Evolutionary conservation across 2,888 invertebrate species (phyloP).

Genomic region (Apotomis turbidana): DNA sequence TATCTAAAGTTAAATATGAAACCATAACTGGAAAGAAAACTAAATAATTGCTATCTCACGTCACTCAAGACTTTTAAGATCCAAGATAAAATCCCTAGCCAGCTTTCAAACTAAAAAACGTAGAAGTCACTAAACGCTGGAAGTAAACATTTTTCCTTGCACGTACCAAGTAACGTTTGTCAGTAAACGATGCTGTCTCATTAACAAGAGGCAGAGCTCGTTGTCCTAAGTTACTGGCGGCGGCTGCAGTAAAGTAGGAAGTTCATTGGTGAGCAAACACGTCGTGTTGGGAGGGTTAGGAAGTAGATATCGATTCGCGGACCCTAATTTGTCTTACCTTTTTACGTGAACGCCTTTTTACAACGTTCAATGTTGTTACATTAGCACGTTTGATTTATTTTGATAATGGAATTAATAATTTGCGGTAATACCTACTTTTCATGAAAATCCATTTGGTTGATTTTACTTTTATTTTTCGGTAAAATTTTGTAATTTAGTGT

Average conservation of each 20-base stretch:
- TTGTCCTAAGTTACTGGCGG: constrained; percentile 75
- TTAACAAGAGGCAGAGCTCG: constrained; percentile 73
- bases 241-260: constrained; percentile 70
- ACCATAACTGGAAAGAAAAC: no score
- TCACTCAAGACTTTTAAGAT: no score
- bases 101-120: background rate
- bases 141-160: constrained; percentile 50
- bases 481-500: no score
- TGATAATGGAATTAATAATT: background rate
- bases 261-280: constrained; percentile 75
- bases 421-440: no score
- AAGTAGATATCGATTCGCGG: constrained; percentile 40
- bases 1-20: no score
- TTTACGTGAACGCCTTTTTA: constrained; percentile 17
- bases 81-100: background rate
- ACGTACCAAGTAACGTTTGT: constrained; percentile 63
- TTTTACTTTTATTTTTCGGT: no score
- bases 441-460: no score
- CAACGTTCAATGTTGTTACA: constrained; percentile 41
- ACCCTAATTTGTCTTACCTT: constrained; percentile 36
- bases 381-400: constrained; percentile 11
- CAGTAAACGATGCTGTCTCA: constrained; percentile 75
- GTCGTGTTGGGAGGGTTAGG: constrained; percentile 50
- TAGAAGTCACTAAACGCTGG: constrained; percentile 2
- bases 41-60: no score